Evolutionary conservation across 1,140 invertebrate genomes (phyloP), one percentile per base, ranked within the genome.

Genomic region (Bombus balteatus): DNA sequence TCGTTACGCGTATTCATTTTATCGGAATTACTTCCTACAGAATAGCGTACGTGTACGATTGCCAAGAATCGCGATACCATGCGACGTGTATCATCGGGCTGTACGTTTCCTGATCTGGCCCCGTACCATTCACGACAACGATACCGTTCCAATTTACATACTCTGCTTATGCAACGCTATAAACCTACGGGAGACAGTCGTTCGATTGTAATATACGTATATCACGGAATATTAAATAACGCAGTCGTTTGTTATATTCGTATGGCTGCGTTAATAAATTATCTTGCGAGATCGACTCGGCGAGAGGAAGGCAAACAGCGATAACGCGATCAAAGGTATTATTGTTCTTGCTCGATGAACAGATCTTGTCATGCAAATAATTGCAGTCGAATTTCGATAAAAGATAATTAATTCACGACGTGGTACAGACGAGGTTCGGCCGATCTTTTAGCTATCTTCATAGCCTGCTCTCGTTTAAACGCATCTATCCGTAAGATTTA

Each of bases 1-100:
- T 87, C 53, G 43, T 84, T 87, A 84, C 32, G 72, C 81, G 85
- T 22, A 77, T 65, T n/a, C 66, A 34, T 76, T 70, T 57, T 18
- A 70, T 87, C 66, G 47, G 76, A 65, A 65, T 71, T 65, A 43
- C 57, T 84, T 75, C 85, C 81, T 83, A 37, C n/a, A 32, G 34
- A 57, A 12, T 0, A 15, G 32, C 28, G 71, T 41, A n/a, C 71
- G 71, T 22, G 18, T 18, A 5, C 76, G 62, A 66, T 78, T 78
- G 39, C 65, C 57, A 71, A 25, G 8, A 47, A 80, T 62, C 66
- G 57, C 34, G 66, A 77, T 43, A 39, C 32, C 37, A 4, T 4
- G 8, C 75, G 12, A 22, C 25, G 37, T 53, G 41, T 62, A 77
- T 77, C 76, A 43, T 68, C 41, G 25, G 10, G 28, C 41, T 34